Evolutionary conservation across 2,888 invertebrate species (phyloP), one percentile per base, ranked within the genome.

Genomic region (Aleiodes alternator): DNA sequence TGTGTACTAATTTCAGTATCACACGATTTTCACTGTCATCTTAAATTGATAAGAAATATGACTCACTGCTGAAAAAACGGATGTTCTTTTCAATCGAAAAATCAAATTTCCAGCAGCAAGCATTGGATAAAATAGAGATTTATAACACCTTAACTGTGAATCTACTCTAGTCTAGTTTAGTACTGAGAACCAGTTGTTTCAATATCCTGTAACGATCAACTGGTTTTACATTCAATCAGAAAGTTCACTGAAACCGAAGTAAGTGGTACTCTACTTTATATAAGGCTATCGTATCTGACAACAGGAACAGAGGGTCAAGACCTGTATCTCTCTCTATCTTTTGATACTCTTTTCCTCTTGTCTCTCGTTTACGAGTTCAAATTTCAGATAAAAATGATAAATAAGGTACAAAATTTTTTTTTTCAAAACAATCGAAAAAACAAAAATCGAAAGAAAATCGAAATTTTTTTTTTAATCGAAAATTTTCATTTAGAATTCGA

Each of bases 201-300:
- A 12, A 43, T 43, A 11, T 11, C 43, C 11, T 43, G 43, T 43
- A 43, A 74, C 77, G 77, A 80, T 80, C 80, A 79, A 81, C 72
- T 78, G 76, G 64, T 69, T 69, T 61, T 78, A 66, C 68, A 73
- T 72, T 56, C 70, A 56, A 70, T 73, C 76, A 59, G 78, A 81
- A 82, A 80, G 81, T 82, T 81, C 77, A 82, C 82, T 82, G 80
- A 80, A 82, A 77, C 59, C 2, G 59, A 31, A 34, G 34, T 59
- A 34, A 34, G n/a, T 59, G 34, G 29, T n/a, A 73, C 73, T 71
- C 31, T 69, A 75, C 77, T 80, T 78, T 81, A 80, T 82, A 82
- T 81, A 80, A 80, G 76, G 77, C 61, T 56, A 69, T 57, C 75
- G 73, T 81, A 81, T 71, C 31, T 14, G 31, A 16, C n/a, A 31